These are phyloP conservation scores for Scartelaos histophorus DNA, from an alignment of 2,113 vertebrate species.

Conservation along the genomic window DNA sequence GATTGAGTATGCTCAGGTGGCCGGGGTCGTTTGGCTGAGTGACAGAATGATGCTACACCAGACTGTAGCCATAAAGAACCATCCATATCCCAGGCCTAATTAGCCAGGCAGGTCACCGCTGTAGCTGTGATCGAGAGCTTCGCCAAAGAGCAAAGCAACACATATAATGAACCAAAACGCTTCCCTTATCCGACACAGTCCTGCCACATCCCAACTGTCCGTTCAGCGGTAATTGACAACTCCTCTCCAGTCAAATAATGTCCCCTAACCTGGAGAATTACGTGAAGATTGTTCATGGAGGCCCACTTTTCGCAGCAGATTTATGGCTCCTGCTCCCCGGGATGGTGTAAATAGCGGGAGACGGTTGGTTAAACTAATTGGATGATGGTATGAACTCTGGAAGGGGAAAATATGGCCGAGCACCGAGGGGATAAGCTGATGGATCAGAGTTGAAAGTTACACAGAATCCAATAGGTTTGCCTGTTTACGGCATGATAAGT, in stretches of 20 bases:
- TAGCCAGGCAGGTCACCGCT: conserved; percentile 49
- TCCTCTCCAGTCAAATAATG: conserved; percentile 16
- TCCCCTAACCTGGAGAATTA: conserved; percentile 22
- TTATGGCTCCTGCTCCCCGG: conserved; percentile 7
- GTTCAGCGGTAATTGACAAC: conserved; percentile 45
- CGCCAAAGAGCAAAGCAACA: conserved; percentile 6
- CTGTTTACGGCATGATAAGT: conserved; percentile 24
- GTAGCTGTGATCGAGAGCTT: conserved; percentile 38
- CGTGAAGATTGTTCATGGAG: conserved; percentile 9
- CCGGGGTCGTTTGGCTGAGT: conserved; percentile 55
- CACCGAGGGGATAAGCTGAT: conserved; percentile 17
- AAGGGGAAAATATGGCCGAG: conserved; percentile 4
- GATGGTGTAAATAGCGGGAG: neutral
- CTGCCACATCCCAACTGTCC: conserved; percentile 7
- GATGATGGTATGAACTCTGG: conserved; percentile 21
- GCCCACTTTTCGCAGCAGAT: neutral
- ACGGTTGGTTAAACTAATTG: conserved; percentile 26
- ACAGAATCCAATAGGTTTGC: conserved; percentile 36
- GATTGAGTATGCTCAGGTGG: conserved; percentile 55
- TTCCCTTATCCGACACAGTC: conserved; percentile 19
- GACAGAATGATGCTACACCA: conserved; percentile 70
- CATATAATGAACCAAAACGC: conserved; percentile 48
- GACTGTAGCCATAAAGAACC: conserved; percentile 45
- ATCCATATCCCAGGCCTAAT: conserved; percentile 62
- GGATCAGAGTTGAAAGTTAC: conserved; percentile 28